phyloP scores from a whole-genome alignment of 2,113 vertebrate genomes.

The Sapajus apella region DNA sequence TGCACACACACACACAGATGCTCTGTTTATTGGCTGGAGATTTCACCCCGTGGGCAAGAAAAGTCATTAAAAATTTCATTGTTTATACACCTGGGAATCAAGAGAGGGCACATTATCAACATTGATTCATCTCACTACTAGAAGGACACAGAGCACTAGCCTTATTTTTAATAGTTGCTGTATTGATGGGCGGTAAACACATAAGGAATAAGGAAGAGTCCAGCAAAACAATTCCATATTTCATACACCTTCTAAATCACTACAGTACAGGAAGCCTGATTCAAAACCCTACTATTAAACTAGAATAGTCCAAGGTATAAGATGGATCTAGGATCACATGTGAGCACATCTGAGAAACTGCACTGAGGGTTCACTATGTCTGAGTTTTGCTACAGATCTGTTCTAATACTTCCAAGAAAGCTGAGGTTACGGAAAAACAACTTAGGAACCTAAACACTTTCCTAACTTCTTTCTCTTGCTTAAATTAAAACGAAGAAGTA shows the following conservation, averaged over 20 bases:
- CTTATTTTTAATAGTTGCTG: neutral
- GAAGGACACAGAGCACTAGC: neutral
- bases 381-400: neutral
- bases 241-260: neutral
- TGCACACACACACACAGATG: neutral
- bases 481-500: neutral
- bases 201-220: neutral
- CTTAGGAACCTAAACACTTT: neutral
- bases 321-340: fast-evolving
- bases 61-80: neutral
- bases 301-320: too few species aligned
- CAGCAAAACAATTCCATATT: neutral
- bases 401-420: neutral
- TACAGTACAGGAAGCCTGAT: neutral
- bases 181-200: neutral
- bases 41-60: neutral
- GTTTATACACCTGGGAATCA: neutral
- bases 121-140: neutral
- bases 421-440: neutral
- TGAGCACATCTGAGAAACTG: neutral
- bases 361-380: too few species aligned
- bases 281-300: neutral
- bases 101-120: neutral
- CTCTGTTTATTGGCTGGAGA: neutral
- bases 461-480: neutral